phyloP scores from a whole-genome alignment of 92 coral and sea anemone species.

The Pocillopora grandis region DNA sequence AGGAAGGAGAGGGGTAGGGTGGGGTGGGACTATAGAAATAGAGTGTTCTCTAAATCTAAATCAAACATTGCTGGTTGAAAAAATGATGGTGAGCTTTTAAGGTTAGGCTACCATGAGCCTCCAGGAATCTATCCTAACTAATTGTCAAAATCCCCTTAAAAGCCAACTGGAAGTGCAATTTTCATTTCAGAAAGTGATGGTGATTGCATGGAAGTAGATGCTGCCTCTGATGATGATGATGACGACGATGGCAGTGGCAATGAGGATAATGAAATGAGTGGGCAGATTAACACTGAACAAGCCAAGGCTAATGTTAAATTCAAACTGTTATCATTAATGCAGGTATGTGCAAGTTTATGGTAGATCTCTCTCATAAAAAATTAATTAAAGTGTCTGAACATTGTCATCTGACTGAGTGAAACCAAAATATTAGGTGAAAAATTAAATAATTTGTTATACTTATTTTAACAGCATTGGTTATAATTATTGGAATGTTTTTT shows the following conservation, averaged over 20 bases:
- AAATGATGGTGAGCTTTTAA: background rate
- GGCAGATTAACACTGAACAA: slow-evolving; percentile 52
- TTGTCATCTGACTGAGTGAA: background rate
- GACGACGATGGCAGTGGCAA: slow-evolving; percentile 24
- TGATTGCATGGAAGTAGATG: slow-evolving; percentile 43
- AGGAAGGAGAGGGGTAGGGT: no score
- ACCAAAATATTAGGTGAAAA: no score
- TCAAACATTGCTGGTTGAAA: background rate
- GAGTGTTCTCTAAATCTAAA: background rate
- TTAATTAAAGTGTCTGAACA: background rate
- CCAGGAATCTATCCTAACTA: no score
- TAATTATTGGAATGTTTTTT: no score
- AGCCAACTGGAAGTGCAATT: background rate
- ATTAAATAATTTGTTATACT: no score
- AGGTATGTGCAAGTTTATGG: slow-evolving; percentile 39
- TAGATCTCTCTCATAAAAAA: background rate
- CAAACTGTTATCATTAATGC: slow-evolving; percentile 50
- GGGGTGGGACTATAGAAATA: background rate
- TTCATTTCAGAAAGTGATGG: slow-evolving; percentile 25
- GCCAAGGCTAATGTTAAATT: slow-evolving; percentile 46
- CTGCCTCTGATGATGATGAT: slow-evolving; percentile 49
- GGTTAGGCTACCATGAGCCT: background rate
- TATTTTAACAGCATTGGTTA: no score
- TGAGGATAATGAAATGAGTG: slow-evolving; percentile 26
- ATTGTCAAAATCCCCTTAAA: no score